Percentiles rank a stretch among this genome's conserved stretches.
phyloP scores from a whole-genome alignment of 1,140 invertebrate genomes.

The Frieseomelitta varia region DNA sequence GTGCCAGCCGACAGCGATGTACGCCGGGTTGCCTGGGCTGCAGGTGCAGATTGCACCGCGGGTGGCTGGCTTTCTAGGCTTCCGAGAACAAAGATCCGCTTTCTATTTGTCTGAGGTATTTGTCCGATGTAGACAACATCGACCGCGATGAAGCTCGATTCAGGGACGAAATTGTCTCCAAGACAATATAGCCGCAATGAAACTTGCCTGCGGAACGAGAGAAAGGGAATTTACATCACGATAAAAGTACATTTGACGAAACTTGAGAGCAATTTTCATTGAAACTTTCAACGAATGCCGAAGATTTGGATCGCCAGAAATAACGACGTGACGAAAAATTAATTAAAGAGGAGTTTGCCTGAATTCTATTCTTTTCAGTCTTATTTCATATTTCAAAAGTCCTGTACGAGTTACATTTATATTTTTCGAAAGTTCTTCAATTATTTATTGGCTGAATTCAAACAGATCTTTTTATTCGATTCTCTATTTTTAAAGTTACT shows the following conservation, averaged over 20 bases:
- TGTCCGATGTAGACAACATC: background rate
- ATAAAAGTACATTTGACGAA: background rate
- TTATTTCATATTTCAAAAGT: background rate
- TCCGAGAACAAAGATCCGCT: slow-evolving; percentile 28
- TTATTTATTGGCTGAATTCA: background rate
- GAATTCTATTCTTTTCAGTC: background rate
- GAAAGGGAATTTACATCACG: background rate
- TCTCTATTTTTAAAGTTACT: no score
- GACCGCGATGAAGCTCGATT: background rate
- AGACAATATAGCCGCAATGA: background rate
- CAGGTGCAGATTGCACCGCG: slow-evolving; percentile 28
- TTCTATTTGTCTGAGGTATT: slow-evolving; percentile 23
- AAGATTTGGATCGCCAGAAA: no score
- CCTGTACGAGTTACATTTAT: no score
- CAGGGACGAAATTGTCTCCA: background rate
- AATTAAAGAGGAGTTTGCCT: background rate
- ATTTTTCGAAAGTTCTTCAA: background rate
- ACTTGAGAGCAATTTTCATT: background rate
- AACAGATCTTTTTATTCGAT: background rate
- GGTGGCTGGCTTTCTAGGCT: slow-evolving; percentile 14
- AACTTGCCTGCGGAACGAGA: background rate
- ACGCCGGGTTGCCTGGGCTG: slow-evolving; percentile 26
- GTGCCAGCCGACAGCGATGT: background rate
- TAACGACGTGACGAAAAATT: background rate
- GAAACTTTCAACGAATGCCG: no score